Base-by-base conservation (phyloP, 2,113 vertebrate genomes). In the Gobiocypris rarus region DNA sequence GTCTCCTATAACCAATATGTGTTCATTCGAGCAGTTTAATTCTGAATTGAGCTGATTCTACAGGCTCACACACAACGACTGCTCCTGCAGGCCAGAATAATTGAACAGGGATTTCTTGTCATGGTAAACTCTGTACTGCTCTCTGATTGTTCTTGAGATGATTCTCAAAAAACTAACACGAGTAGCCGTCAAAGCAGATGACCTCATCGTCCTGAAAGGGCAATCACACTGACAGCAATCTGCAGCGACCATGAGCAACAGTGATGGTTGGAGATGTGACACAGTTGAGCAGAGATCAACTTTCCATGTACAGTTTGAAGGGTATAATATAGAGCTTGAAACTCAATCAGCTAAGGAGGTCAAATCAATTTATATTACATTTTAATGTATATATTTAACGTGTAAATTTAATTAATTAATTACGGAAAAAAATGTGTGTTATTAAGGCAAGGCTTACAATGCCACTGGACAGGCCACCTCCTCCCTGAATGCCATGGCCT, bases 1-100 rank as follows among this genome's bases (percentile, higher is more conserved):
- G 22, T 73, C 52, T 24, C 34, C 34, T 75, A 22, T 45, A 73
- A 41, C 13, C 13, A 41, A 71, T 69, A 56, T 67, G 6, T 17
- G 54, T 5, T 71, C 52, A 34, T 84, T 81, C 48, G 9, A 84
- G 34, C 34, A 84, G 38, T 38, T 17, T 84, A 5, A 14, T 28
- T 78, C 26, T 54, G 45, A 54, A 61, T 19, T 24, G 10, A 70
- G 63, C 63, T 31, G 22, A 54, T 50, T 41, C 41, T 8, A 65
- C 41, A 65, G 58, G 15, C 43, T 65, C 26, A 11, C 41, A 48
- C 77, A 22, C 11, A 43, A 43, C 1, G 5, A 15, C 28, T 76
- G 50, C 19, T 77, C 11, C 52, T 58, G 52, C 11, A 41, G 50
- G 11, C 74, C 3, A 1, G 28, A 76, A 76, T 76, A 34, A 76